Percentiles rank a stretch among this genome's conserved stretches.
phyloP scores from a whole-genome alignment of 1,140 invertebrate species.

The Pristionchus pacificus region DNA sequence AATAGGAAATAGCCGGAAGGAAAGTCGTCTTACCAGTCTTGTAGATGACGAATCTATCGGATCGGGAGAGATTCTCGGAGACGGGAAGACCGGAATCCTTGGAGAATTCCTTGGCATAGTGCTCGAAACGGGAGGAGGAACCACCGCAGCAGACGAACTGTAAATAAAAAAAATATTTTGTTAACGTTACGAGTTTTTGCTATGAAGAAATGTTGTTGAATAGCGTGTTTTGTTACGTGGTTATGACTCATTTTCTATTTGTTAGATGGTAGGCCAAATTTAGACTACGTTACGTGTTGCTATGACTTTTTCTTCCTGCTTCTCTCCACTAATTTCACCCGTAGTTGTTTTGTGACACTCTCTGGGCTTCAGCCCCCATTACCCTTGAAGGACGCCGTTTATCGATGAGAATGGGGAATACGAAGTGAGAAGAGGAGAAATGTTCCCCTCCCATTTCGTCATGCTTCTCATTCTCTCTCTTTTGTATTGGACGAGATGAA shows the following conservation, averaged over 20 bases:
- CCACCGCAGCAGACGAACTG: constrained; percentile 98
- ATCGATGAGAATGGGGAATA: neutral
- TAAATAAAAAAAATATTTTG: constrained; percentile 51
- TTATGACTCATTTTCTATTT: neutral
- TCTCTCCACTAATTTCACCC: too few relatives aligned
- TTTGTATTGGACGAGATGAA: too few relatives aligned
- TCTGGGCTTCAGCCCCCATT: too few relatives aligned
- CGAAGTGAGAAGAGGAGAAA: too few relatives aligned
- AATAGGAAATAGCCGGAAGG: neutral
- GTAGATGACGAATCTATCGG: constrained; percentile 91
- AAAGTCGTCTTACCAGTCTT: constrained; percentile 72
- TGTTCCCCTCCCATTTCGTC: too few relatives aligned
- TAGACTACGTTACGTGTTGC: neutral
- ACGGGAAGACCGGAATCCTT: constrained; percentile 78
- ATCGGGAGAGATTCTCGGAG: constrained; percentile 84
- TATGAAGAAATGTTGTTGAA: constrained; percentile 5
- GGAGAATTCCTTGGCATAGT: constrained; percentile 84
- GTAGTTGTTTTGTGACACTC: too few relatives aligned
- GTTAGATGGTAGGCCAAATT: neutral
- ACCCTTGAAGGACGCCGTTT: too few relatives aligned
- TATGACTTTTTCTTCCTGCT: constrained; percentile 6
- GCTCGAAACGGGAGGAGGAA: constrained; percentile 85
- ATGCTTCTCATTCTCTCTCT: too few relatives aligned
- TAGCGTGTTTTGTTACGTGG: neutral
- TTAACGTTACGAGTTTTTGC: constrained; percentile 11